phyloP scores from a whole-genome alignment of 2,888 invertebrate species.

The Pyrrhosoma nymphula region DNA sequence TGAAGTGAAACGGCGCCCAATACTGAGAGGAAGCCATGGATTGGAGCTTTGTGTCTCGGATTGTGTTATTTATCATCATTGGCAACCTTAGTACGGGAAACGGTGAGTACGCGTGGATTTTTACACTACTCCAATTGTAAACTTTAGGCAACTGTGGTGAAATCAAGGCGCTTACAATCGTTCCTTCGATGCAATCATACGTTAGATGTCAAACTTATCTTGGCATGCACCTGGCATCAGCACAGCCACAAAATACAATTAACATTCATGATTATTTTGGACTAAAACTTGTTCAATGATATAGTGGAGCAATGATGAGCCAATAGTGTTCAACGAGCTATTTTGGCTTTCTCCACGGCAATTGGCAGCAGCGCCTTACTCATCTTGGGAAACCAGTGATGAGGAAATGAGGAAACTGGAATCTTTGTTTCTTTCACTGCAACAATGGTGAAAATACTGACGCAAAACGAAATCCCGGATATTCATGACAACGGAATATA shows the following conservation, averaged over 20 bases:
- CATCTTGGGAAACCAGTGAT: neutral
- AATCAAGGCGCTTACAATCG: neutral
- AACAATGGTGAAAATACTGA: neutral
- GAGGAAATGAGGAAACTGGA: neutral
- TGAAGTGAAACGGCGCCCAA: neutral
- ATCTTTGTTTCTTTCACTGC: neutral
- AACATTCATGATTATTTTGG: neutral
- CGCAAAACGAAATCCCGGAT: neutral
- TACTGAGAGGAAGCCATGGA: neutral
- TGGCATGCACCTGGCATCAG: neutral
- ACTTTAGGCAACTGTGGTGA: neutral
- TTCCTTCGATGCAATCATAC: neutral
- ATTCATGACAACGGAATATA: neutral
- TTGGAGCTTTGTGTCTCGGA: slow-evolving; percentile 43
- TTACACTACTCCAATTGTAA: neutral
- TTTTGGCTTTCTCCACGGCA: neutral
- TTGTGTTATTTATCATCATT: slow-evolving; percentile 2
- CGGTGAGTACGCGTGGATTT: neutral
- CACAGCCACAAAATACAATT: neutral
- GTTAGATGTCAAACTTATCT: neutral
- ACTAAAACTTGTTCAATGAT: neutral
- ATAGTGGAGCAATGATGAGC: neutral
- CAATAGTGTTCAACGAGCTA: neutral
- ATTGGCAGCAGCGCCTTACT: neutral
- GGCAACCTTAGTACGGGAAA: neutral